Base-by-base conservation (phyloP, 2,888 invertebrate genomes). In the Phorcus lineatus region DNA sequence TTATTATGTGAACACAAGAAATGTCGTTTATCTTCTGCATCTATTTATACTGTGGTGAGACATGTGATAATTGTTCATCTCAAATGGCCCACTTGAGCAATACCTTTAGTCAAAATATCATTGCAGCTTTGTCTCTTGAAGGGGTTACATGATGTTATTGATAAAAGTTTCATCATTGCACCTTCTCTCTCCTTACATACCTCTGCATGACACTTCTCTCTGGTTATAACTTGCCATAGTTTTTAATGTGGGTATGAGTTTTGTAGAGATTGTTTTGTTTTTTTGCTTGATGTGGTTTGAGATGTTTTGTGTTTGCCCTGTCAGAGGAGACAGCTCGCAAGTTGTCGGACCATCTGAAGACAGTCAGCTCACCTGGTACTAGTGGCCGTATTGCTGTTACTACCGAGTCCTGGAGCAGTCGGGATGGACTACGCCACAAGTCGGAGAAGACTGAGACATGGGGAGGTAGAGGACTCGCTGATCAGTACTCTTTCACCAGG, bases 381-480 rank as follows among this genome's bases (percentile, higher is more conserved):
- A 87, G 87, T 66, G 91, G 91, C 54, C 84, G 85, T 52, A 87
- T 91, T 13, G 86, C 86, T n/a, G 90, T 91, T 77, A 89, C 88
- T 84, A 90, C 90, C 52, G 89, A 91, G 78, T 87, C 89, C 19
- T 91, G 91, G 91, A 91, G 84, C 87, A 90, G 91, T 83, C 80
- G 82, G 78, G 89, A 91, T 74, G 91, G 90, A 22, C 74, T 87
- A 22, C 88, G 86, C 52, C 82, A 87, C 53, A 89, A 87, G 70
- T 86, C 89, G 16, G 86, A 91, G 88, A 90, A 90, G 80, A 88
- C 89, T n/a, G 87, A 90, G 82, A 82, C 88, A 11, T 91, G 91
- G 91, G 91, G 91, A 91, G 91, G 91, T 90, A 88, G 86, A 67
- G 53, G 62, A 52, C n/a, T 76, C 24, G 36, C 7, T 6, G 36